phyloP scores from a whole-genome alignment of 2,888 invertebrate species.

The Lithophane leautieri region DNA sequence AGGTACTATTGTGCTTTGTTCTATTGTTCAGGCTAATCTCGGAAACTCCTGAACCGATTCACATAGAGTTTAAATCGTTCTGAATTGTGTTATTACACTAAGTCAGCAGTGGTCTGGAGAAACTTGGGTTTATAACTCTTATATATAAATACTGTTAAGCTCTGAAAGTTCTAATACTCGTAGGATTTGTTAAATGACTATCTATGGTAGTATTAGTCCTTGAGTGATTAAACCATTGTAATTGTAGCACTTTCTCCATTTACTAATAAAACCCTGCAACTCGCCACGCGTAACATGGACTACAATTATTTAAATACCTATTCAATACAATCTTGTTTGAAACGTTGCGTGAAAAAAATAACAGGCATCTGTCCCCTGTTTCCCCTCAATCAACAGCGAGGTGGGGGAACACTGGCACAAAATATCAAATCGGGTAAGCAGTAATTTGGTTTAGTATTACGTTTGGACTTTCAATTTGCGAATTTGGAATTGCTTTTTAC shows the following conservation, averaged over 20 bases:
- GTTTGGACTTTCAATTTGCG: slow-evolving; percentile 65
- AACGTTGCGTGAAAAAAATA: slow-evolving; percentile 67
- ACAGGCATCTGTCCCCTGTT: slow-evolving; percentile 67
- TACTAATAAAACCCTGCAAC: no score
- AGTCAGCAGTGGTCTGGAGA: slow-evolving; percentile 28
- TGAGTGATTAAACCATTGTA: not conserved
- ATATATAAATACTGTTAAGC: not conserved
- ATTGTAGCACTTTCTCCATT: not conserved
- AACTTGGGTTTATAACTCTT: not conserved
- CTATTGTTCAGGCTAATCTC: slow-evolving; percentile 62
- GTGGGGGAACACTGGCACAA: slow-evolving; percentile 48
- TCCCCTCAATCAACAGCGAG: slow-evolving; percentile 58
- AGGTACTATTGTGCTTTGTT: slow-evolving; percentile 67
- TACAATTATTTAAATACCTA: slow-evolving; percentile 63
- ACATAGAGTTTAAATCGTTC: slow-evolving; percentile 49
- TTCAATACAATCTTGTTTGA: slow-evolving; percentile 61
- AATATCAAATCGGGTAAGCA: slow-evolving; percentile 64
- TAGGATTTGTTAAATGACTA: not conserved
- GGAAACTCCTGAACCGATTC: slow-evolving; percentile 61
- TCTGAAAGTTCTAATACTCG: not conserved
- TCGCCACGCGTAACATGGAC: slow-evolving; percentile 28
- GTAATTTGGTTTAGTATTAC: slow-evolving; percentile 65
- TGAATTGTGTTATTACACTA: slow-evolving; percentile 31
- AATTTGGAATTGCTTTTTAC: slow-evolving; percentile 58
- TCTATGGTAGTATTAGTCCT: not conserved